Evolutionary conservation across 2,797 vertebrate genomes (phyloP).

Genomic region (Gallinago solitaria): DNA sequence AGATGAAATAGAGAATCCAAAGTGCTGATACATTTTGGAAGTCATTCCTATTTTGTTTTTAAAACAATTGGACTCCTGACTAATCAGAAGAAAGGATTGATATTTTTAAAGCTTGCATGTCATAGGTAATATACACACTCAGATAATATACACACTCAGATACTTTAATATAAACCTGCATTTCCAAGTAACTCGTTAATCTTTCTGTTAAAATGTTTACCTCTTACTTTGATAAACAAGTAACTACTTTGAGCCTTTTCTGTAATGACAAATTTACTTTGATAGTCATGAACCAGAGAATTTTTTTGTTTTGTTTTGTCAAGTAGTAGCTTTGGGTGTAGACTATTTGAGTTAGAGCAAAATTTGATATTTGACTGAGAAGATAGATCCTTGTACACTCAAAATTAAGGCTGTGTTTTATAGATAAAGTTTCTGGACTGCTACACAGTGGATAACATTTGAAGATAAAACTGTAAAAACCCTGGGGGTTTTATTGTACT

Average conservation of each 20-base stretch:
- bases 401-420: conserved; percentile 57
- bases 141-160: conserved; percentile 46
- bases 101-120: conserved; percentile 75
- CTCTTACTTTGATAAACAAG: conserved; percentile 63
- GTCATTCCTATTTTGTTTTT: conserved; percentile 64
- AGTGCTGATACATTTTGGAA: conserved; percentile 71
- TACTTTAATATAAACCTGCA: conserved; percentile 69
- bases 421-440: conserved; percentile 54
- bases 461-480: conserved; percentile 63
- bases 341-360: conserved; percentile 59
- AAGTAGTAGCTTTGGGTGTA: conserved; percentile 64
- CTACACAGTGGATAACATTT: conserved; percentile 57
- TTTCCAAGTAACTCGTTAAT: conserved; percentile 61
- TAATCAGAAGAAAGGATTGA: conserved; percentile 56
- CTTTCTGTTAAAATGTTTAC: conserved; percentile 68
- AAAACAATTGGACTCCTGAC: conserved; percentile 63
- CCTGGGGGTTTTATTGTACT: conserved; percentile 9
- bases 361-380: conserved; percentile 57
- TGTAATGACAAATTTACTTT: conserved; percentile 60
- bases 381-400: conserved; percentile 47
- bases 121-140: conserved; percentile 61
- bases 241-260: conserved; percentile 67
- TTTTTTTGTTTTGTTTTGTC: neutral
- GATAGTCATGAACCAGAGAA: conserved; percentile 39
- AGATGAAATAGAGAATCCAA: conserved; percentile 64